Conservation (phyloP, 2,888 invertebrate genomes). For the Adelognathus sp. region DNA sequence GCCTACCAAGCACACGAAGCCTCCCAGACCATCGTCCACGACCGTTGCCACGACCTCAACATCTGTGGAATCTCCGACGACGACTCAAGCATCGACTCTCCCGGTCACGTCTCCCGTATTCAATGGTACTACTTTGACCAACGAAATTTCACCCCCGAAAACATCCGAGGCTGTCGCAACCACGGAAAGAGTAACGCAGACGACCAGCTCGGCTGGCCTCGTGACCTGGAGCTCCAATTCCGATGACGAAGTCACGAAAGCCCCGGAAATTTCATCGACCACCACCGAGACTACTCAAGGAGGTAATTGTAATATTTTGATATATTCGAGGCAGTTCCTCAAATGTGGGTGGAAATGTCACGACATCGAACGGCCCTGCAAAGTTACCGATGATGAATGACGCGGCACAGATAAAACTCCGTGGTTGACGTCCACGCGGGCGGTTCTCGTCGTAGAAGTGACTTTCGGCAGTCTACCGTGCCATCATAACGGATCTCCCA, state of each 20-base stretch:
- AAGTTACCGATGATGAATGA: background rate
- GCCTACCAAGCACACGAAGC: slow-evolving; percentile 36
- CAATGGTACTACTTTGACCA: slow-evolving; percentile 62
- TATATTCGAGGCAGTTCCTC: too few relatives aligned
- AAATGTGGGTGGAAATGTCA: too few relatives aligned
- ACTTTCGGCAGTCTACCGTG: slow-evolving; percentile 49
- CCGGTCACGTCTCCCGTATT: slow-evolving; percentile 48
- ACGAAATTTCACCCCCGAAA: slow-evolving; percentile 61
- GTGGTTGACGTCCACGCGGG: slow-evolving; percentile 40
- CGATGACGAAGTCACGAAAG: slow-evolving; percentile 73
- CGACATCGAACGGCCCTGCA: too few relatives aligned
- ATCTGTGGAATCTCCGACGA: slow-evolving; percentile 50
- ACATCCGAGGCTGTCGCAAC: slow-evolving; percentile 55
- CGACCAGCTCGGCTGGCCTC: slow-evolving; percentile 77
- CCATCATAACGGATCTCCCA: slow-evolving; percentile 71
- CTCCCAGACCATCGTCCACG: slow-evolving; percentile 33
- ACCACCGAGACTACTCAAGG: slow-evolving; percentile 60
- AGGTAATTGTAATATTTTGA: slow-evolving; percentile 71
- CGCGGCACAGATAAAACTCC: slow-evolving; percentile 62
- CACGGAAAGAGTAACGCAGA: slow-evolving; percentile 66
- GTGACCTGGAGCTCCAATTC: slow-evolving; percentile 82
- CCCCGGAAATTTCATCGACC: slow-evolving; percentile 66
- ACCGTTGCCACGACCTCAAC: slow-evolving; percentile 24
- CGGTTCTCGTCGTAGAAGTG: background rate
- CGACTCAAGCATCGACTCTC: slow-evolving; percentile 56